Conservation (phyloP, 1,140 invertebrate species). For the Drosophila auraria region DNA sequence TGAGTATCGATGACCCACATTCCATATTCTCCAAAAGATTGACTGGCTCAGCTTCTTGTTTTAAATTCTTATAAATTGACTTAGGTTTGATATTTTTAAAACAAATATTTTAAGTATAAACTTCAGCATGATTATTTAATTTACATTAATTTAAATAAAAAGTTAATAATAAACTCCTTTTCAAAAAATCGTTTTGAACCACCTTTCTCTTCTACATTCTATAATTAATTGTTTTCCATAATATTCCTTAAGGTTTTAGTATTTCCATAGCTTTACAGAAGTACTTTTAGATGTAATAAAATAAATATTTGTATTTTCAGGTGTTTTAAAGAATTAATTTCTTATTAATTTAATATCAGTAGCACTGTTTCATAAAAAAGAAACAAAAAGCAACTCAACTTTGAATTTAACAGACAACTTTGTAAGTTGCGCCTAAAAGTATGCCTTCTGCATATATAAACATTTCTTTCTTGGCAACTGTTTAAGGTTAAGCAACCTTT, state of each 20-base stretch:
- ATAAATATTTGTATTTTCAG: background rate
- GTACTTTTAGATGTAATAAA: background rate
- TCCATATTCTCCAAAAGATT: too few relatives aligned
- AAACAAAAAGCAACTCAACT: background rate
- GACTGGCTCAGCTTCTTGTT: too few relatives aligned
- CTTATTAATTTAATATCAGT: too few relatives aligned
- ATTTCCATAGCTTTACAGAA: background rate
- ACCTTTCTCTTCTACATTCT: background rate
- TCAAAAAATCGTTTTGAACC: background rate
- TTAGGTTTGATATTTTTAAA: too few relatives aligned
- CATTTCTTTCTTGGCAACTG: background rate
- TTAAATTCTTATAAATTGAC: too few relatives aligned
- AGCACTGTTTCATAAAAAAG: too few relatives aligned
- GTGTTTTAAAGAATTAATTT: too few relatives aligned
- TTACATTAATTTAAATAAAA: background rate
- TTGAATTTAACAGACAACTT: background rate
- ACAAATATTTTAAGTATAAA: too few relatives aligned
- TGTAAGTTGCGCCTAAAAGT: slow-evolving; percentile 4
- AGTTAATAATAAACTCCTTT: background rate
- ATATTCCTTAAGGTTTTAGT: too few relatives aligned
- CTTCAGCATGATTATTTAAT: background rate
- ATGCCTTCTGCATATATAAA: background rate
- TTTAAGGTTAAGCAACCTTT: background rate
- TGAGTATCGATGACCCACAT: too few relatives aligned
- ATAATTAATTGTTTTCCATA: background rate